Base-by-base conservation (phyloP, 2,888 invertebrate genomes). In the Stenodema calcarata region DNA sequence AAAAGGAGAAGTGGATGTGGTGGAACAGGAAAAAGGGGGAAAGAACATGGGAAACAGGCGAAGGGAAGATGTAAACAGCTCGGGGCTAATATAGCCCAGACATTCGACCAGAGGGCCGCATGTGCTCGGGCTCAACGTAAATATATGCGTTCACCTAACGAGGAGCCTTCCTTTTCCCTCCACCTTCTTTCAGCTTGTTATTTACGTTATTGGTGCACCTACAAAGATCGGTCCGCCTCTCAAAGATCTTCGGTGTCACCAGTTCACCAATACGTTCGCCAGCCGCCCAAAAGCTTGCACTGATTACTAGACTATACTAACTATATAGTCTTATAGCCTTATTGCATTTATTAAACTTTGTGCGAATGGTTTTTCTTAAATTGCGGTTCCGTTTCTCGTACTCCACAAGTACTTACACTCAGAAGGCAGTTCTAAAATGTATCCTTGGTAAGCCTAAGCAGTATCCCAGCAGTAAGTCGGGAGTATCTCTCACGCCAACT, bases 21-120 rank as follows among this genome's bases (percentile, higher is more conserved):
- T 0, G 18, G 62, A 62, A 23, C 23, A 6, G 27, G 12, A 9
- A n/a, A n/a, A 47, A 2, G 2, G 35, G 35, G 62, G 62, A 27
- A 23, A 23, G 62, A 62, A 62, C 62, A 62, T 73, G 73, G 73
- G 30, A 73, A 73, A 73, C 73, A 41, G 73, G 9, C 73, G 41
- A 35, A 73, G 73, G 35, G 73, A 73, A 73, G 30, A 41, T 35
- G 73, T 73, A 73, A 73, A 73, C 73, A 73, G 73, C 18, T 35
- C 16, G 41, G 18, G 35, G 73, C 69, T 69, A 70, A 70, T 70
- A 70, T 70, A 70, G 70, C 70, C 70, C 70, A 70, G 70, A 27
- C 27, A 27, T 30, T 30, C 70, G 70, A 70, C 27, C 70, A 27
- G 30, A 23, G 30, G 70, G 27, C 70, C 70, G 16, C 70, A 70